Evolutionary conservation across 2,113 vertebrate genomes (phyloP), one percentile per base, ranked within the genome.

Genomic region (Onychostruthus taczanowskii): DNA sequence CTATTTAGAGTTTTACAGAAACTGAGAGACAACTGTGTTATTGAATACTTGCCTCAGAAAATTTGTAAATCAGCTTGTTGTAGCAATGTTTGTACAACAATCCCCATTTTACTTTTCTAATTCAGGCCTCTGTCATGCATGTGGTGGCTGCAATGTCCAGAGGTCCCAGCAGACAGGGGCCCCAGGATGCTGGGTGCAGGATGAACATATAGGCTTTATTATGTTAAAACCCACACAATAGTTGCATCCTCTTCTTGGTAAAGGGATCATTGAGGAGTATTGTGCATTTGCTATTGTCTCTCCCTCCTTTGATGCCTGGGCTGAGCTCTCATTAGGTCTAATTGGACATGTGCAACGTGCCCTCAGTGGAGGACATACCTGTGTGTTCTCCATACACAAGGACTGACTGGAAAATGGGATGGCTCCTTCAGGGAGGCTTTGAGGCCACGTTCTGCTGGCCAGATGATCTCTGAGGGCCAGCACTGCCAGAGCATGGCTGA

Each of bases 311-410:
- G 70, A 90, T 92, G 79, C 35, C n/a, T 70, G 46, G 81, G 58
- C 58, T 96, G 91, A 96, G 61, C 44, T 90, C 91, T 90, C 87
- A 89, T 94, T 95, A 96, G 49, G 85, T 33, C 31, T 94, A 88
- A 94, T 61, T 80, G 92, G 61, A 83, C 7, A 5, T 67, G 75
- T 82, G 53, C 53, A 85, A 70, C 2, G 2, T 47, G 55, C 10
- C 27, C 33, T 89, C 53, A 41, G 41, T 35, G 55, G 35, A 90
- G 50, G 64, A 84, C 80, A 64, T 75, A 96, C 88, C 92, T 96
- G 88, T 87, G 52, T 61, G 44, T 27, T 86, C 35, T 50, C 23
- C 0, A 0, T 27, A 20, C 13, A 21, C 3, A 18, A 68, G 50
- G 37, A 44, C 46, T 44, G 30, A 52, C 43, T 62, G 56, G 62